Evolutionary conservation across 2,797 vertebrate genomes (phyloP).

Genomic region (Melanotaenia pygmaea): DNA sequence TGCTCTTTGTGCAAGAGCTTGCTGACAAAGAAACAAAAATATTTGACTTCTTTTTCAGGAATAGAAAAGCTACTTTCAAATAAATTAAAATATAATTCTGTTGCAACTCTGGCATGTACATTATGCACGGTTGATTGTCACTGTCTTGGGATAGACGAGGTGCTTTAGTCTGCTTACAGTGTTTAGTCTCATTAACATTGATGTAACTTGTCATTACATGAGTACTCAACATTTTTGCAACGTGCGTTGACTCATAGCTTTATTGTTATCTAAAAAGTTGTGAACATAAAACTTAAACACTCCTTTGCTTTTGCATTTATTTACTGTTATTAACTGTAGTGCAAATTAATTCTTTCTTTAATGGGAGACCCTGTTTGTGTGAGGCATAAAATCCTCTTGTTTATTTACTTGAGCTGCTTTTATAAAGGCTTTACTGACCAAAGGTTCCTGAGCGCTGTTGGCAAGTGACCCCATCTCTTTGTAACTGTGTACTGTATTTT

Average conservation of each 20-base stretch:
- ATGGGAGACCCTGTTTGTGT: slow-evolving; percentile 55
- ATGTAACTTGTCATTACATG: slow-evolving; percentile 64
- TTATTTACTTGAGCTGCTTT: slow-evolving; percentile 79
- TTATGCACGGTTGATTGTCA: slow-evolving; percentile 63
- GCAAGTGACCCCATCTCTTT: slow-evolving; percentile 60
- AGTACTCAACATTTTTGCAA: slow-evolving; percentile 71
- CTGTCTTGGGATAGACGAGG: slow-evolving; percentile 42
- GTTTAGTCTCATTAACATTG: slow-evolving; percentile 68
- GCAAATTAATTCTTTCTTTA: slow-evolving; percentile 67
- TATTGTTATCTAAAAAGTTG: slow-evolving; percentile 72
- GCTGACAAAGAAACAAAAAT: slow-evolving; percentile 47
- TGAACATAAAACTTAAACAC: slow-evolving; percentile 73
- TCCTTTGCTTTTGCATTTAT: slow-evolving; percentile 77
- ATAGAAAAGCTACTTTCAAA: slow-evolving; percentile 25
- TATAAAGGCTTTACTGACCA: slow-evolving; percentile 72
- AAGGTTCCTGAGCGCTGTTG: slow-evolving; percentile 72
- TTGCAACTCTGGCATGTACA: slow-evolving; percentile 59
- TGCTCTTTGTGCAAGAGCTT: slow-evolving; percentile 53
- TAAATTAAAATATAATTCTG: slow-evolving; percentile 37
- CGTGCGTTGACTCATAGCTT: slow-evolving; percentile 76
- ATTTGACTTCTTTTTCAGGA: slow-evolving; percentile 21
- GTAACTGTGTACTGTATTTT: slow-evolving; percentile 81
- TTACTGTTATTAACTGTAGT: slow-evolving; percentile 77
- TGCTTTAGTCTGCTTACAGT: slow-evolving; percentile 59
- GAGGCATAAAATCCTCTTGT: slow-evolving; percentile 61